Base-by-base conservation (phyloP, 2,113 vertebrate genomes). In the Ginglymostoma cirratum region DNA sequence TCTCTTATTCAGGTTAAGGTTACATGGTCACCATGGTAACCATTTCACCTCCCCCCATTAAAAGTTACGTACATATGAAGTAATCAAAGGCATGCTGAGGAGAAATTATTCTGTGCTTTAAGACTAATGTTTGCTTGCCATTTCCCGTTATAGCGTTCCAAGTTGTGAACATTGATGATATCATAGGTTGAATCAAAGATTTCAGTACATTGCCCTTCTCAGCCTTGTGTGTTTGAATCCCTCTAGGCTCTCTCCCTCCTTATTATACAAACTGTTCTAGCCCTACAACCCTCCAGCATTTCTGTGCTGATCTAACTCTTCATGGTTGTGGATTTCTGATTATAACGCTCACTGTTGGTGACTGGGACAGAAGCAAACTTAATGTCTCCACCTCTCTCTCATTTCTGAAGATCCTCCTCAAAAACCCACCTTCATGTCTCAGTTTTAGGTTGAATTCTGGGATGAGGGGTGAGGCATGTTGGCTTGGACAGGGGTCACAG, bases 1-100 rank as follows among this genome's bases (percentile, higher is more conserved):
- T 93, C 61, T 93, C 61, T 93, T 93, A 93, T 66, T 93, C 89
- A 93, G n/a, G 34, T 66, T 93, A 42, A 66, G 89, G 89, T 93
- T 93, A 66, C 61, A 65, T 8, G 1, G 61, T 67, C 23, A 34
- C 19, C 61, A 42, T 23, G 89, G 89, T 21, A 93, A 93, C 89
- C 30, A 23, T 2, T 61, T 89, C 27, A 86, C 38, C 42, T 12
- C 23, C 34, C 48, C 21, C 83, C 61, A 19, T 23, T 21, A 65
- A 93, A 93, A n/a, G 30, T 93, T 66, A 38, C 38, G n/a, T 65
- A 67, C 89, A 67, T 38, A 67, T 66, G 89, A 67, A 42, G 89
- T 38, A 66, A 67, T 93, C 17, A 67, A 66, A n/a, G 5, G 8
- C 17, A n/a, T 0, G 89, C 5, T 90, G 61, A 61, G 61, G 34